Evolutionary conservation across 2,113 vertebrate genomes (phyloP).

Genomic region (Xiphophorus maculatus): DNA sequence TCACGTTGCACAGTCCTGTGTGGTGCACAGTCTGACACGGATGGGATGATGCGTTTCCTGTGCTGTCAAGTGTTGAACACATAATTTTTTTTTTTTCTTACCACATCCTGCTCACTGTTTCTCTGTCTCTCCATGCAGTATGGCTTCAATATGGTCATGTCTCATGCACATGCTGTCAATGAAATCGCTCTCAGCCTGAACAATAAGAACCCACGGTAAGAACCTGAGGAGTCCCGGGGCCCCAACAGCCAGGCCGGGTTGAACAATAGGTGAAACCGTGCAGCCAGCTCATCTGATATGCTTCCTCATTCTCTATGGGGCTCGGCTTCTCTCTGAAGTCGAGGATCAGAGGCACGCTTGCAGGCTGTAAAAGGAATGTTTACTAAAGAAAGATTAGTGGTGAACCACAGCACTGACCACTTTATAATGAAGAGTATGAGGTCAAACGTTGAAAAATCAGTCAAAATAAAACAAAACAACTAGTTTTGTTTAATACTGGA

Average conservation of each 20-base stretch:
- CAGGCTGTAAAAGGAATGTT: constrained; percentile 62
- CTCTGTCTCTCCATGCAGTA: constrained; percentile 81
- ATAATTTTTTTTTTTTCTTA: constrained; percentile 30
- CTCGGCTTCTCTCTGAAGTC: constrained; percentile 57
- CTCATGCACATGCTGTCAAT: constrained; percentile 94
- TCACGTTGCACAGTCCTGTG: not conserved
- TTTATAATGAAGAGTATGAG: constrained; percentile 52
- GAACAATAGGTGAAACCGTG: constrained; percentile 62
- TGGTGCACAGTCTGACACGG: not conserved
- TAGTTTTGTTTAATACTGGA: not conserved
- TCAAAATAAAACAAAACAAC: not conserved
- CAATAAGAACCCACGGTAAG: constrained; percentile 96
- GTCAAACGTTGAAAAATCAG: constrained; percentile 33
- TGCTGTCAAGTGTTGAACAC: constrained; percentile 9
- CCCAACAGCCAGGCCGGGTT: constrained; percentile 27
- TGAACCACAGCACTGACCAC: constrained; percentile 63
- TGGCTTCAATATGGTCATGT: constrained; percentile 99
- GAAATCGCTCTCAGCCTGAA: constrained; percentile 98
- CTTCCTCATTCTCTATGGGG: constrained; percentile 45
- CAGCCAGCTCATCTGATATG: constrained; percentile 67
- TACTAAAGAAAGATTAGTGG: constrained; percentile 67
- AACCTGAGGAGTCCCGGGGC: constrained; percentile 19
- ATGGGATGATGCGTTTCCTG: constrained; percentile 28
- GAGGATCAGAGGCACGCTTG: constrained; percentile 47
- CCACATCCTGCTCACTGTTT: constrained; percentile 61